Base-by-base conservation (phyloP, 2,888 invertebrate species). In the Auanema freiburgensis region DNA sequence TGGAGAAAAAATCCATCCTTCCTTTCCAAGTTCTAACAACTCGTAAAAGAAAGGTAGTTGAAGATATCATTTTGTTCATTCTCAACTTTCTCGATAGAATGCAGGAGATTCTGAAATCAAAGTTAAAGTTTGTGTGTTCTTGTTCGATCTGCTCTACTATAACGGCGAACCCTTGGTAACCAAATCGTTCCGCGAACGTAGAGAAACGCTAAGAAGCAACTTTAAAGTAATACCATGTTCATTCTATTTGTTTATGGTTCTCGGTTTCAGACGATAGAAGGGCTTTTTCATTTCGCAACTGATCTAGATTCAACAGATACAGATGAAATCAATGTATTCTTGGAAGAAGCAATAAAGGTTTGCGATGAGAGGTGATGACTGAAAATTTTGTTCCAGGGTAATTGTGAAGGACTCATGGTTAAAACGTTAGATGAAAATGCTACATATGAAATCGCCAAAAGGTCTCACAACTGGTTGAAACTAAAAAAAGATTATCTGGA, bases 381-480 rank as follows among this genome's bases (percentile, higher is more conserved):
- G 23, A 21, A 23, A n/a, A n/a, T 4, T 52, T 52, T 23, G 6
- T 18, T 83, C 81, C 68, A 83, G 87, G 93, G 91, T 59, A 93
- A 94, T 83, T 98, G 98, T 86, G 98, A 98, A 87, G 98, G 98
- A 1, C 87, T 98, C 62, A 98, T 98, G 97, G 92, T 98, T 8
- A 98, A 98, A 87, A 92, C 95, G 0, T 86, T 98, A 57, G 89
- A 90, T 76, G 89, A 89, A 40, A 90, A 91, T 79, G 93, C 97
- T 0, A 91, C 91, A 0, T 98, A 98, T 85, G 97, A 98, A 87
- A 97, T 98, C 77, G 96, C 97, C 0, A 91, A 94, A 78, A 87
- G 98, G 44, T 93, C 93, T 0, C 89, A 90, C 71, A 94, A 93
- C 85, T 96, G 95, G 95, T 87, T 95, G 43, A 95, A 95, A 59